Conservation (phyloP, 2,888 invertebrate species). For the Sinotaia quadrata region DNA sequence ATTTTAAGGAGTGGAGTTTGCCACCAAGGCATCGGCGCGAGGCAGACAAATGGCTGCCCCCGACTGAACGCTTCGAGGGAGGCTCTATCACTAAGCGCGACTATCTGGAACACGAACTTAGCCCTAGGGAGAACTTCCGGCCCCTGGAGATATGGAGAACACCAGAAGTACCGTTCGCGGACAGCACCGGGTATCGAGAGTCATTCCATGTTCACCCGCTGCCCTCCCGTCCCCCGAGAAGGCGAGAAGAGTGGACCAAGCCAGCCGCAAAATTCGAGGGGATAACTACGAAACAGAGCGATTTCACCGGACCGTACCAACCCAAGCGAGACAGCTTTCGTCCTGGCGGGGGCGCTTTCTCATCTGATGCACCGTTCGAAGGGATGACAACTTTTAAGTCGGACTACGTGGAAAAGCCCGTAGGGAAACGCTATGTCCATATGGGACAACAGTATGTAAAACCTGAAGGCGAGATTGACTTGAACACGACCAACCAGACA, state of each 20-base stretch:
- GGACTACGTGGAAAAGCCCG: slow-evolving; percentile 19
- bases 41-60: slow-evolving; percentile 41
- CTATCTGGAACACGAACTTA: slow-evolving; percentile 29
- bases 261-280: slow-evolving; percentile 55
- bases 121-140: slow-evolving; percentile 27
- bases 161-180: slow-evolving; percentile 59
- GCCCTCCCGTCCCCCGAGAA: slow-evolving; percentile 41
- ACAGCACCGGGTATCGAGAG: slow-evolving; percentile 60
- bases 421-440: slow-evolving; percentile 11
- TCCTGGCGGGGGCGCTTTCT: slow-evolving; percentile 51
- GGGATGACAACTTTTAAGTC: slow-evolving; percentile 55
- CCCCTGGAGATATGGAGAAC: slow-evolving; percentile 29
- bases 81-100: slow-evolving; percentile 53
- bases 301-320: slow-evolving; percentile 42
- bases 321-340: slow-evolving; percentile 47
- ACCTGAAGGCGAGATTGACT: slow-evolving; percentile 60
- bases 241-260: slow-evolving; percentile 47
- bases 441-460: slow-evolving; percentile 40
- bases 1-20: slow-evolving; percentile 66
- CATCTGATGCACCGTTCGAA: slow-evolving; percentile 59
- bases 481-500: slow-evolving; percentile 54
- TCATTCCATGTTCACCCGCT: slow-evolving; percentile 59
- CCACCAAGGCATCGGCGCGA: slow-evolving; percentile 37
- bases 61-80: slow-evolving; percentile 58
- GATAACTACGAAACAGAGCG: slow-evolving; percentile 51